Percentiles rank a stretch among this genome's conserved stretches.
These are phyloP conservation scores for Venusia cambrica DNA, from an alignment of 2,888 invertebrate species.

Conservation along the genomic window DNA sequence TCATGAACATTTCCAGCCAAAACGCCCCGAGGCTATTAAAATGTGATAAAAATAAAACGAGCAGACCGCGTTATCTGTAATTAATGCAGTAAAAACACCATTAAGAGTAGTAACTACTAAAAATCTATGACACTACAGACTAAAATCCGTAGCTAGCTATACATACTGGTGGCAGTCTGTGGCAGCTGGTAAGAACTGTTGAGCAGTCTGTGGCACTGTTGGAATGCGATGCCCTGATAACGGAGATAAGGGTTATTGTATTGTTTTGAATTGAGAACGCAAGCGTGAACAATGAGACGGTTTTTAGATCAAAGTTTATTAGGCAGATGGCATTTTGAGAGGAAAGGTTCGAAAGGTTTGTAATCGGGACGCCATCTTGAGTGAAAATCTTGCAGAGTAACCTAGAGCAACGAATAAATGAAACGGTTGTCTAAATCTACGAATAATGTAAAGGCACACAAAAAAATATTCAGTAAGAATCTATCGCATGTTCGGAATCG, in stretches of 20 bases:
- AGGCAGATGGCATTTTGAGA: neutral
- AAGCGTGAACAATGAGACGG: conserved; percentile 34
- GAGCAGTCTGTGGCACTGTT: conserved; percentile 7
- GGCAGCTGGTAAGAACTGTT: conserved; percentile 2
- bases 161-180: conserved; percentile 1
- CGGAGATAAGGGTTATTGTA: conserved; percentile 62
- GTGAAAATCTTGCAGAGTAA: too few relatives aligned
- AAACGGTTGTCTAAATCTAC: too few relatives aligned
- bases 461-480: too few relatives aligned
- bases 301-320: conserved; percentile 26
- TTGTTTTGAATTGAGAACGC: conserved; percentile 63
- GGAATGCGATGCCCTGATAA: conserved; percentile 45
- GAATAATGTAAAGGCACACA: too few relatives aligned
- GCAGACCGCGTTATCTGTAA: conserved; percentile 55
- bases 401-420: too few relatives aligned
- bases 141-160: too few relatives aligned
- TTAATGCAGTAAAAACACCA: conserved; percentile 61
- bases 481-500: too few relatives aligned
- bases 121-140: conserved; percentile 4
- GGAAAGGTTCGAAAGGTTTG: too few relatives aligned
- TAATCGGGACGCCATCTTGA: too few relatives aligned
- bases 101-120: conserved; percentile 38
- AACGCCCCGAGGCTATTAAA: conserved; percentile 44
- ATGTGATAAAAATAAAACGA: conserved; percentile 51
- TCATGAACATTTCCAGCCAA: conserved; percentile 27